Evolutionary conservation across 2,888 invertebrate species (phyloP), one percentile per base, ranked within the genome.

Genomic region (Ischnura elegans): DNA sequence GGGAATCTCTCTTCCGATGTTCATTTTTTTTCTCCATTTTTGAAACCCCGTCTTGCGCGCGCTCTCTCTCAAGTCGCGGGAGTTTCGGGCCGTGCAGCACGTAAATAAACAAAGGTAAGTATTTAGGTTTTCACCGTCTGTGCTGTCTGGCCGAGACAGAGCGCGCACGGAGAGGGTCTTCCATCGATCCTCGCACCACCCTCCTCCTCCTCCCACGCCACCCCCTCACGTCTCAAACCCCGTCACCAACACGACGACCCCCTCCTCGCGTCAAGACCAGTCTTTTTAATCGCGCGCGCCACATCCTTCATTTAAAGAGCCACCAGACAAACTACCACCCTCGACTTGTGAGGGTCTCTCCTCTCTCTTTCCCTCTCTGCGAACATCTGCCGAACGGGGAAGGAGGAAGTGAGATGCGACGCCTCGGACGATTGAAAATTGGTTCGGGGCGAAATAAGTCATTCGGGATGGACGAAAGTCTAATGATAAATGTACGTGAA

Each of bases 101-200:
- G 47, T 87, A 47, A 87, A 47, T 87, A 87, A n/a, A 47, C 87
- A 29, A 47, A 87, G n/a, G 87, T 46, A 42, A 43, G 87, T 87
- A 42, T 47, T 87, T 47, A 47, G 47, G 87, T 87, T 29, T 47
- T 46, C 46, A 47, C 46, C 87, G 36, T 87, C 47, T 61, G 47
- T 29, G 13, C 87, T 16, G 46, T 29, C 87, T 87, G 29, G 87
- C n/a, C 47, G 47, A 5, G 29, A 87, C 19, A 16, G 29, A 16
- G 42, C 45, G 29, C 13, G 6, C 43, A 8, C 8, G 45, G 0
- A 51, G 4, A 51, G 4, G 8, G 51, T 43, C 29, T 29, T 29
- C 43, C 16, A 46, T 16, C 29, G 47, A 47, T 46, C n/a, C 47
- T 47, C 19, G 51, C 19, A 51, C 51, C 51, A 51, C 51, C 51